A percentile compares a stretch with the other conserved stretches of the same genome.
These are phyloP conservation scores for Mythimna albipuncta DNA, from an alignment of 2,888 invertebrate species.

Conservation along the genomic window DNA sequence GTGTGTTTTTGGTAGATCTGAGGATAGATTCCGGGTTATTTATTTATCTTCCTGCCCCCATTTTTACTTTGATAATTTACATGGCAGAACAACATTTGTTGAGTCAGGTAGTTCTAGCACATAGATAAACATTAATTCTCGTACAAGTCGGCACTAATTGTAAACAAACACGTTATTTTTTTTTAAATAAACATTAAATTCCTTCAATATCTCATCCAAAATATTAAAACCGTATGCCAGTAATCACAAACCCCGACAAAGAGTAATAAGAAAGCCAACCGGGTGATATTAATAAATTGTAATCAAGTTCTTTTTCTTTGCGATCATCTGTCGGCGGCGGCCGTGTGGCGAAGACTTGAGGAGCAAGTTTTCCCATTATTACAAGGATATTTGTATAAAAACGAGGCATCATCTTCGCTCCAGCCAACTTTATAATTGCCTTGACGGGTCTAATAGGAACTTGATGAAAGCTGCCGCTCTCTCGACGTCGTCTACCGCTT, in stretches of 20 bases:
- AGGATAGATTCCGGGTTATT: no score
- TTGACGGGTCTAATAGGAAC: constrained; percentile 88
- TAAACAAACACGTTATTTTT: no score
- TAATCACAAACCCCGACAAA: constrained; percentile 27
- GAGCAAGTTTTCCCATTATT: constrained; percentile 89
- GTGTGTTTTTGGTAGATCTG: no score
- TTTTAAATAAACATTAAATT: no score
- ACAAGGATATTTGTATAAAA: constrained; percentile 87
- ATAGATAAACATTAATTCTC: no score
- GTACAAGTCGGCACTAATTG: no score
- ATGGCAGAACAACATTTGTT: no score
- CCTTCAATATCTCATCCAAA: not conserved
- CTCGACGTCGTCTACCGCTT: constrained; percentile 74
- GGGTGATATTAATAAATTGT: constrained; percentile 72
- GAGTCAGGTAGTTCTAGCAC: no score
- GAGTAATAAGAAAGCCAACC: constrained; percentile 55
- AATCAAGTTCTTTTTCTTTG: constrained; percentile 77
- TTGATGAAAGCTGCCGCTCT: constrained; percentile 87
- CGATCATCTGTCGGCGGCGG: constrained; percentile 83
- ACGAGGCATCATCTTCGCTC: constrained; percentile 80
- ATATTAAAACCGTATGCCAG: constrained; percentile 16
- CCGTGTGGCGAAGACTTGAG: constrained; percentile 74
- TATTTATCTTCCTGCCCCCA: no score
- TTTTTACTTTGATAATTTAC: no score
- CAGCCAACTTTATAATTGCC: constrained; percentile 88